phyloP scores from a whole-genome alignment of 1,140 invertebrate species.

The Lepidostoma basale region DNA sequence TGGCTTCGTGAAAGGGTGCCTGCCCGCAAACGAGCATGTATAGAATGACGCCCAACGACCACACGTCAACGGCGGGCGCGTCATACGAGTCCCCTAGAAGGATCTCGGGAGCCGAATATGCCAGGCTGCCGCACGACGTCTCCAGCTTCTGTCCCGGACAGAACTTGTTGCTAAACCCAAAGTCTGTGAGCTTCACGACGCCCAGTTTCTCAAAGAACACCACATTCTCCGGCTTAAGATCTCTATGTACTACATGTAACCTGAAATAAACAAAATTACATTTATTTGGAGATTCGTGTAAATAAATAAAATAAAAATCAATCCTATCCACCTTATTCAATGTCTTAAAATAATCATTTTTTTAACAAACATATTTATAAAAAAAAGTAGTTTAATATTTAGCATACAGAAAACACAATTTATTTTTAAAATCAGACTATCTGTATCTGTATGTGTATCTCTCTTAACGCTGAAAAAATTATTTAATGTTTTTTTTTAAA shows the following conservation, averaged over 20 bases:
- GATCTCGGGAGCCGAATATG: constrained; percentile 99
- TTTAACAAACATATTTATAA: too few species aligned
- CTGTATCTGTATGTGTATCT: too few species aligned
- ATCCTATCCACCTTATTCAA: too few species aligned
- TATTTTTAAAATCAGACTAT: too few species aligned
- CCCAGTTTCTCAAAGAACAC: constrained; percentile 98
- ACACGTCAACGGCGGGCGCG: constrained; percentile 96
- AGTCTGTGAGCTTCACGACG: constrained; percentile 98
- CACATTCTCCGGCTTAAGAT: constrained; percentile 98
- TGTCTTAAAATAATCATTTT: too few species aligned
- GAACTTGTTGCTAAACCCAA: constrained; percentile 98
- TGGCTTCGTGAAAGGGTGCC: constrained; percentile 98
- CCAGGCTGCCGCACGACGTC: constrained; percentile 98
- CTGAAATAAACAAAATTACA: constrained; percentile 49
- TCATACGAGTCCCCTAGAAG: constrained; percentile 94
- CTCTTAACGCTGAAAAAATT: too few species aligned
- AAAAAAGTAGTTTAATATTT: too few species aligned
- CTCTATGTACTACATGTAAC: constrained; percentile 89
- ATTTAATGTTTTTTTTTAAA: too few species aligned
- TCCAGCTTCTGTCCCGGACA: constrained; percentile 96
- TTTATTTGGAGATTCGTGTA: not conserved
- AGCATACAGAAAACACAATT: too few species aligned
- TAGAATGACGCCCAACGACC: constrained; percentile 97
- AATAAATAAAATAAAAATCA: not conserved
- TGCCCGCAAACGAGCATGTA: constrained; percentile 98